Evolutionary conservation across 2,113 vertebrate genomes (phyloP), one percentile per base, ranked within the genome.

Genomic region (Coreoperca whiteheadi): DNA sequence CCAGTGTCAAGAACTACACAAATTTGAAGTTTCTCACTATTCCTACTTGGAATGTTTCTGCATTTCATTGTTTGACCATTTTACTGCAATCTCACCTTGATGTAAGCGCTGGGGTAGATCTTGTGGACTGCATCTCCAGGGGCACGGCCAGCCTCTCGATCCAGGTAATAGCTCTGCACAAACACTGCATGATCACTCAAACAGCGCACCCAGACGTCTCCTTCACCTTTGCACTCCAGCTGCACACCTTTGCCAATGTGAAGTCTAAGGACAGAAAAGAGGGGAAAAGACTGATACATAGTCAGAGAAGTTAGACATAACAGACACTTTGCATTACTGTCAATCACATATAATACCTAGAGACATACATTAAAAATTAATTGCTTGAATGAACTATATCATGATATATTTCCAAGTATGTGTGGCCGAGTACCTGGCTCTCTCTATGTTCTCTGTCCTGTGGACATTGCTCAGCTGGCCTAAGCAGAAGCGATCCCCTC

Each of bases 201-300:
- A 94, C 98, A 99, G 64, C 97, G 95, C 56, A 99, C 98, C 98
- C 98, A 99, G 39, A 99, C 98, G 0, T 99, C 98, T 6, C 98
- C 98, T 95, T 99, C 98, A 6, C 98, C 98, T 94, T 98, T 98
- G 89, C 98, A 99, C 89, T 99, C 98, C 94, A 99, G 76, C 94
- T 99, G 98, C 63, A 99, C 97, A 7, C 98, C 98, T 93, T 99
- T 99, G 21, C 98, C 98, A 87, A 99, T 99, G 92, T 99, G 98
- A 71, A 99, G 97, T 92, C 98, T 99, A 30, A 77, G 2, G 37
- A 50, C 43, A 70, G 12, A 60, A 25, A 80, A 6, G 20, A 53
- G 1, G 20, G 12, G 25, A 18, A 16, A 11, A 21, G 7, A 9
- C 6, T 12, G 5, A 9, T 32, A 32, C 54, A 72, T 18, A 50